Evolutionary conservation across 2,113 vertebrate species (phyloP).

Genomic region (Sebastes fasciatus): DNA sequence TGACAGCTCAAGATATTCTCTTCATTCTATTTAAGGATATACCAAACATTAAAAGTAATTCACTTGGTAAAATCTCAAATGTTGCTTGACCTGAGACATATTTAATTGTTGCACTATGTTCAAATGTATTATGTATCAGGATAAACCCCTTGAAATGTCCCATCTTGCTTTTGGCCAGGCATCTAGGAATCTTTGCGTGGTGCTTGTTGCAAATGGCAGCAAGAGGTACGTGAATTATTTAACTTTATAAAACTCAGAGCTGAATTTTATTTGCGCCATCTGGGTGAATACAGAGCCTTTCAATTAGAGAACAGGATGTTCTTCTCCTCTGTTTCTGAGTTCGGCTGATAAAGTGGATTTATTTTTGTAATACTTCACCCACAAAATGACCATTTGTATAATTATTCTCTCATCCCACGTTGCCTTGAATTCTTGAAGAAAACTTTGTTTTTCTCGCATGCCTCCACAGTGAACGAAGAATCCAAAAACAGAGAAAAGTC

Average conservation of each 20-base stretch:
- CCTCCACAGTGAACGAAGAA: no score
- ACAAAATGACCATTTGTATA: no score
- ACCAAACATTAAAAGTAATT: no score
- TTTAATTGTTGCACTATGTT: no score
- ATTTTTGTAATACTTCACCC: slow-evolving; percentile 11
- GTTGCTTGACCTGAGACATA: no score
- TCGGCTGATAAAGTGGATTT: slow-evolving; percentile 16
- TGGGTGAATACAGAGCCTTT: slow-evolving; percentile 17
- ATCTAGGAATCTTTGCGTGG: not conserved
- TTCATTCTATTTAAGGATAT: not conserved
- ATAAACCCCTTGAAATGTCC: not conserved
- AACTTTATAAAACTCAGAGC: not conserved
- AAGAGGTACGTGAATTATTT: not conserved
- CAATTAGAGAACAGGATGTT: slow-evolving; percentile 24
- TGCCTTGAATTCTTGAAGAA: no score
- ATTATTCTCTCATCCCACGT: no score
- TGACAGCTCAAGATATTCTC: not conserved
- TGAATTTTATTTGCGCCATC: slow-evolving; percentile 25
- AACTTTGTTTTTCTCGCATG: no score
- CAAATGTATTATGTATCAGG: not conserved
- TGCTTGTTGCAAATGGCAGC: not conserved
- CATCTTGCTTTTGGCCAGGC: not conserved
- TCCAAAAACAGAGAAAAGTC: no score
- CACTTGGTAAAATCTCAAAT: no score
- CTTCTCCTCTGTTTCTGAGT: slow-evolving; percentile 14